Evolutionary conservation across 1,140 invertebrate species (phyloP), one percentile per base, ranked within the genome.

Genomic region (Chrysoperla carnea): DNA sequence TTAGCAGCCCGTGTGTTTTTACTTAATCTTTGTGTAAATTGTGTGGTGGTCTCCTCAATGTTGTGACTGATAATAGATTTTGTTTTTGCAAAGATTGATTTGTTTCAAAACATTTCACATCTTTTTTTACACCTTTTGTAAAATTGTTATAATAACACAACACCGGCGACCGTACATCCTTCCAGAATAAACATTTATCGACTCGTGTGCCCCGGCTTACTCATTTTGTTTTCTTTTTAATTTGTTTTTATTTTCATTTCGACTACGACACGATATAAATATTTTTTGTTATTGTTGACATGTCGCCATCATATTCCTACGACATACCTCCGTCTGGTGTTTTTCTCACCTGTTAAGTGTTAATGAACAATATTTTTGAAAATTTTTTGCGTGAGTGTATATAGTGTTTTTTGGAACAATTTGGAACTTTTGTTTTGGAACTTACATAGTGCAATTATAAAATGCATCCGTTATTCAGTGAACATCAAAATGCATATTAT

Each of bases 401-500:
- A 23, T 23, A 23, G 17, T 23, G 17, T 23, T 23, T n/a, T n/a
- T n/a, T 23, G 5, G 17, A 23, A 23, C 17, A 23, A 23, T 23
- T 23, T 23, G 17, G 17, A 23, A 23, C 17, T 23, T 23, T 23
- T 2, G 2, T 23, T 23, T 23, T 23, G 17, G 17, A 23, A 23
- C 17, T 31, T 31, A 31, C 29, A 11, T 7, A 33, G 8, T 33
- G 31, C 8, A 33, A 33, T 4, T 12, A 31, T 4, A 33, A 33
- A 33, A 91, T 91, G 86, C 85, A 90, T 58, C 84, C 85, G 39
- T 66, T 91, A 46, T 89, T 89, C 61, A 76, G 81, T 45, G 84
- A 73, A 39, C 69, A 88, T 63, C 84, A 88, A 60, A 85, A 81
- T 54, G 79, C 81, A 36, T 80, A 72, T 52, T 66, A 69, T 48